A percentile compares a stretch with the other conserved stretches of the same genome.
These are phyloP conservation scores for Lithosia quadra DNA, from an alignment of 2,888 invertebrate species.

Conservation along the genomic window DNA sequence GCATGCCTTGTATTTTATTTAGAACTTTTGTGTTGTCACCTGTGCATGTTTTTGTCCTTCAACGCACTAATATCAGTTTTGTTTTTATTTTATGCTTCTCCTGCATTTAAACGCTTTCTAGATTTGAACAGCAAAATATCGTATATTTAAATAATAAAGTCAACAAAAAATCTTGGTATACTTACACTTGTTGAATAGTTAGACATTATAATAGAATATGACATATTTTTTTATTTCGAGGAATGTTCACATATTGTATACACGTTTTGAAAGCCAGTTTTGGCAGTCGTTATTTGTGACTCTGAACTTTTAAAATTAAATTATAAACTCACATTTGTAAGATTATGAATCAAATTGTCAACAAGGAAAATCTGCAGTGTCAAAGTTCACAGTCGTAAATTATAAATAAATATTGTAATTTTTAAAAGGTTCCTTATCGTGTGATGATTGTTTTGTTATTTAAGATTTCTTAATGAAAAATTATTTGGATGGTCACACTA, in stretches of 20 bases:
- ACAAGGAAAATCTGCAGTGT: not conserved
- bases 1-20: constrained; percentile 48
- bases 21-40: constrained; percentile 59
- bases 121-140: constrained; percentile 76
- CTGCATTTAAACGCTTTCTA: constrained; percentile 70
- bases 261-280: constrained; percentile 63
- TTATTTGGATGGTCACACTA: constrained; percentile 68
- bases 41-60: constrained; percentile 81
- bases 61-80: constrained; percentile 81
- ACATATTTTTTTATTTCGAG: constrained; percentile 74
- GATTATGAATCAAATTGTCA: not conserved
- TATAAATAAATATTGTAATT: constrained; percentile 73
- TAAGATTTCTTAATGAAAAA: constrained; percentile 65
- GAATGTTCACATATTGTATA: constrained; percentile 79
- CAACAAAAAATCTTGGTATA: constrained; percentile 71
- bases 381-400: constrained; percentile 60
- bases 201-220: constrained; percentile 56
- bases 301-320: constrained; percentile 54
- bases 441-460: constrained; percentile 81
- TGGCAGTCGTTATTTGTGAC: constrained; percentile 57
- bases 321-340: not conserved
- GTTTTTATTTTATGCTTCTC: constrained; percentile 68
- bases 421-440: constrained; percentile 79
- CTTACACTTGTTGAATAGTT: constrained; percentile 57
- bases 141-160: constrained; percentile 61